Evolutionary conservation across 2,113 vertebrate species (phyloP).

Genomic region (Rhodinocichla rosea): DNA sequence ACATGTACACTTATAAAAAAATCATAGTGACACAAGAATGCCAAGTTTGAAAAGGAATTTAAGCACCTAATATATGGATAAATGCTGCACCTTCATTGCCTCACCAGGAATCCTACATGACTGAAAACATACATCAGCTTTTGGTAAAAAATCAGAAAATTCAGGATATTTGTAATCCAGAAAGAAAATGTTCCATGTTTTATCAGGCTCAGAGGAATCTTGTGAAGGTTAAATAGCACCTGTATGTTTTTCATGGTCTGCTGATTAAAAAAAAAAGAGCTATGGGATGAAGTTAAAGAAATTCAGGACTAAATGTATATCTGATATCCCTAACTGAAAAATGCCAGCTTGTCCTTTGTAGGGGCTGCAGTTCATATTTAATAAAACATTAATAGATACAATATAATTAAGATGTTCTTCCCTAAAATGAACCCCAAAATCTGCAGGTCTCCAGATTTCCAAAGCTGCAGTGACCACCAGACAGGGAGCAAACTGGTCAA

Average conservation of each 20-base stretch:
- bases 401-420: neutral
- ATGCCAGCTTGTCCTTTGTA: neutral
- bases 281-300: neutral
- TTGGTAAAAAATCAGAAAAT: neutral
- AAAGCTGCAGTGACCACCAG: neutral
- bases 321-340: neutral
- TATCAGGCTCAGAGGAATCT: neutral
- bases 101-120: neutral
- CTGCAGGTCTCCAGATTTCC: neutral
- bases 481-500: neutral
- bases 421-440: neutral
- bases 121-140: neutral
- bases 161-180: neutral
- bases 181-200: neutral
- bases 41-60: neutral
- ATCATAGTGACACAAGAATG: neutral
- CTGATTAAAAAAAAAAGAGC: neutral
- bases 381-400: neutral
- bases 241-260: neutral
- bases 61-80: neutral
- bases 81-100: neutral
- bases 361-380: neutral
- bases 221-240: neutral
- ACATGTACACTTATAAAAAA: rapidly evolving
- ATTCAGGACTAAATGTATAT: neutral